Base-by-base conservation (phyloP, 2,797 vertebrate genomes). In the Odontamblyopus lacepedii region DNA sequence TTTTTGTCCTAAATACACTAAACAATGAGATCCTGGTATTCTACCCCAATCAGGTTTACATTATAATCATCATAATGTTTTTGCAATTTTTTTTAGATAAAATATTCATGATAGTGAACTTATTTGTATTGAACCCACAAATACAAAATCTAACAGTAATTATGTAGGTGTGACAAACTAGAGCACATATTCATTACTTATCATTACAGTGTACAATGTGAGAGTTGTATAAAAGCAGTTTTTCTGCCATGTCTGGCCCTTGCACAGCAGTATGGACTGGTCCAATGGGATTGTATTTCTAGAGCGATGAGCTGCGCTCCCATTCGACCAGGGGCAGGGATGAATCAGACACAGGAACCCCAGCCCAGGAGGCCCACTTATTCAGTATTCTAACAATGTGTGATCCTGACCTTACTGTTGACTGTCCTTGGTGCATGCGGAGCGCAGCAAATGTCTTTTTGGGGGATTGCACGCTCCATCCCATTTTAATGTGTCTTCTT, bases 391-490 rank as follows among this genome's bases (percentile, higher is more conserved):
- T 64, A 70, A 69, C 67, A 61, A 81, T 88, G 89, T 91, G 77
- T 91, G 88, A 91, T 90, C 86, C 88, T 89, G 89, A 93, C 92
- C 91, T 92, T 91, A 91, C 86, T 89, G 87, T 89, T 89, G 86
- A 86, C 85, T 83, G 92, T 93, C 92, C 92, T 93, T 92, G 92
- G 88, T 84, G 85, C 90, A 92, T 89, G 88, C 76, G 77, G 80
- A 89, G 85, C 78, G 76, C 86, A 85, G 84, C 88, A 89, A 92
- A 89, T 85, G 87, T 83, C 85, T 92, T 91, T 91, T 90, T 85
- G 82, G 82, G 76, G 86, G 80, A 87, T 86, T 90, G 90, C 83
- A 90, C 86, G 90, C 89, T 87, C 86, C 74, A 85, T 61, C 81
- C 85, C 85, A 91, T 90, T 92, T 90, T 90, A 89, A 89, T 90